Base-by-base conservation (phyloP, 2,888 invertebrate species). In the Cephus runcator region DNA sequence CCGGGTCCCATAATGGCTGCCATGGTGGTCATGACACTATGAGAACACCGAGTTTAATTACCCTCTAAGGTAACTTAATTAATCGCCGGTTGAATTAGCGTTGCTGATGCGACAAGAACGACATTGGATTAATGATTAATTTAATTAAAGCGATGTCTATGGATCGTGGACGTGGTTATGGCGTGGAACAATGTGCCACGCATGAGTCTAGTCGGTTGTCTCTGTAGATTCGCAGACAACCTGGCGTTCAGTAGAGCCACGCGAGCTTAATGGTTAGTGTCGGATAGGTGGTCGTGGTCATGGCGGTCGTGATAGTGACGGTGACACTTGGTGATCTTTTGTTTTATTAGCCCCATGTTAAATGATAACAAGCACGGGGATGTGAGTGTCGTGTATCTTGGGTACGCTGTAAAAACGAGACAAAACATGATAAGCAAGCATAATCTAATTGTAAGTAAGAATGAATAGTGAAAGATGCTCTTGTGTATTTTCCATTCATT, bases 91-190 rank as follows among this genome's bases (percentile, higher is more conserved):
- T 88, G 87, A 87, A 89, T 90, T 90, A 90, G 90, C 89, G 88
- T 88, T 91, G 90, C 88, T 88, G 91, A 90, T 90, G 90, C 90
- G 90, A 90, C 83, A 87, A 88, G 23, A 87, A 88, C 86, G 87
- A 85, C 84, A 80, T 80, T 82, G 81, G 79, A 85, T 85, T 86
- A 86, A 87, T 87, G 86, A 85, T 81, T 85, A 81, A 82, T 79
- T 36, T 30, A 79, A 83, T 82, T 83, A 75, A 87, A 88, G 87
- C 86, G 83, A 85, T 85, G 85, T 85, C 84, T 79, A 82, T 81
- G 81, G 78, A 80, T 76, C 31, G 11, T 74, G 33, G 74, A 35
- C 30, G 33, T 81, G 83, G 81, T 85, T 83, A 85, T 83, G 81
- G 82, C 75, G 80, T 80, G 80, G 56, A 81, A 79, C n/a, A 77